Base-by-base conservation (phyloP, 1,140 invertebrate species). In the Drosophila azteca region DNA sequence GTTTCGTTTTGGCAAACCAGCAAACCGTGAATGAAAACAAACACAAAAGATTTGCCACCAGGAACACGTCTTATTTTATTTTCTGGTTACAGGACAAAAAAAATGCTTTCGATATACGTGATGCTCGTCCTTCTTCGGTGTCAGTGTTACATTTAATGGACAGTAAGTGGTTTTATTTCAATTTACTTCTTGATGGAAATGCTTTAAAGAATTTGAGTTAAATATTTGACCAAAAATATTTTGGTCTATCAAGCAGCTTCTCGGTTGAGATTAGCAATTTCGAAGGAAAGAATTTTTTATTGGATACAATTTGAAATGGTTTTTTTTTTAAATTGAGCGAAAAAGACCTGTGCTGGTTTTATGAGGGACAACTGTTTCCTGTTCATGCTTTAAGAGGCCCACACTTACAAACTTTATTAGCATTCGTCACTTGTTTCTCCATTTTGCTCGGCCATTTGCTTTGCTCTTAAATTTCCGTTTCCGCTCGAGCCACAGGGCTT, bases 401-500 rank as follows among this genome's bases (percentile, higher is more conserved):
- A 29, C 35, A 46, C 43, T 35, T 39, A 31, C 45, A 6, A n/a
- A 48, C 50, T 74, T 73, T 52, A 74, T 74, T 66, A 66, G 61
- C 61, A 66, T 59, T 74, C 48, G 29, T 64, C 43, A 26, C 24
- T 58, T 74, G 59, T 65, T 74, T 22, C 60, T 15, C 69, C 31
- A 15, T 65, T 73, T 74, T 51, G 15, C 20, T 57, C 15, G 49
- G 35, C 69, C 71, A 39, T 74, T 74, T 65, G 60, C 26, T 49
- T 52, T 74, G 61, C 43, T 62, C 65, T 66, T 65, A 74, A 74
- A 66, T 74, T 74, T 74, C 61, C 61, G 70, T 26, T 74, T 74
- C 71, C 71, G 43, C 48, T 49, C 44, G 20, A 48, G 26, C 46
- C 13, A 15, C 46, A 17, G 15, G 4, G 2, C 11, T 11, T 74